These are phyloP conservation scores for Hylomyscus alleni DNA, from an alignment of 2,797 vertebrate species.

Conservation along the genomic window DNA sequence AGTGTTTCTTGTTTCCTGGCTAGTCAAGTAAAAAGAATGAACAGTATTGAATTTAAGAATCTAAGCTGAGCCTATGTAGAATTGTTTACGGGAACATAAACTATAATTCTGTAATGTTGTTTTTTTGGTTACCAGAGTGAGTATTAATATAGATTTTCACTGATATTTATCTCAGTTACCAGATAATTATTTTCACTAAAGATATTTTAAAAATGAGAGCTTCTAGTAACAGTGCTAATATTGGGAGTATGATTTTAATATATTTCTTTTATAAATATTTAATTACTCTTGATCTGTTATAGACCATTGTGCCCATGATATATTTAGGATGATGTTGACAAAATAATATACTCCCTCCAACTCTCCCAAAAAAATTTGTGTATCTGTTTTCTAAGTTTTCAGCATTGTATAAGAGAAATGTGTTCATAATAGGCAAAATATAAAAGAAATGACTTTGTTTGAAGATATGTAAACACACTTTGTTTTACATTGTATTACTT, in stretches of 20 bases:
- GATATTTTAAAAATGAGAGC: constrained; percentile 37
- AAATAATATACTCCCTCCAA: background rate
- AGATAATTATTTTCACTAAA: constrained; percentile 44
- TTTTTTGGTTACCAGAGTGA: constrained; percentile 8
- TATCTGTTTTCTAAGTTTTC: constrained; percentile 47
- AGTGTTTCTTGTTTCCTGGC: constrained; percentile 59
- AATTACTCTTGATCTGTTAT: background rate
- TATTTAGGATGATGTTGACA: constrained; percentile 12
- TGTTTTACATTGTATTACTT: constrained; percentile 9
- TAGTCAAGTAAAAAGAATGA: constrained; percentile 33
- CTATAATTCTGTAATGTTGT: constrained; percentile 51
- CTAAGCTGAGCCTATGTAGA: constrained; percentile 50
- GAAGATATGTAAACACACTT: constrained; percentile 15
- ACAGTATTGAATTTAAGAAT: constrained; percentile 41
- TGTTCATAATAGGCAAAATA: constrained; percentile 1
- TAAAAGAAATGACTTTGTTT: constrained; percentile 34
- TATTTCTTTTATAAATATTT: constrained; percentile 44
- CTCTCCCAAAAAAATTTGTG: background rate
- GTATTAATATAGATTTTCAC: constrained; percentile 45
- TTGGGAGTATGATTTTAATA: constrained; percentile 29
- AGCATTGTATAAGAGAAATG: constrained; percentile 45
- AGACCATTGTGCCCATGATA: background rate
- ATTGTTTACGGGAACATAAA: background rate
- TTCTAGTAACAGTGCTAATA: constrained; percentile 11
- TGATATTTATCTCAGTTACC: constrained; percentile 41